Evolutionary conservation across 92 coral and sea anemone species (phyloP).

Genomic region (Zoanthus sociatus): DNA sequence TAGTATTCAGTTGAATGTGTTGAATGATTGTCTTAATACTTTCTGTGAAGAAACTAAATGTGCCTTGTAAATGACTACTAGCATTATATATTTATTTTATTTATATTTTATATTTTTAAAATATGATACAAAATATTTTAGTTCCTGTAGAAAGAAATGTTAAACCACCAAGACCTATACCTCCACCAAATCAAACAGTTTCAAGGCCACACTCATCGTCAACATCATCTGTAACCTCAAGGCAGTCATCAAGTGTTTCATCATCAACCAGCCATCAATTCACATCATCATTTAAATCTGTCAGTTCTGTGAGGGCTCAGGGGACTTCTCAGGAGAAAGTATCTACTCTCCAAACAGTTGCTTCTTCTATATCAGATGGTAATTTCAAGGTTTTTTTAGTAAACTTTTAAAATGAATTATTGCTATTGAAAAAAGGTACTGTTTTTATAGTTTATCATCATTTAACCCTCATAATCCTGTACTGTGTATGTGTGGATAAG

Average conservation of each 20-base stretch:
- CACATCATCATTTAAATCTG: conserved; percentile 2
- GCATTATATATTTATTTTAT: neutral
- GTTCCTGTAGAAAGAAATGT: neutral
- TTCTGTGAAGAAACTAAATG: neutral
- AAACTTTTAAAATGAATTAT: neutral
- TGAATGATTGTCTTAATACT: no score
- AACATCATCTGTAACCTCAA: conserved; percentile 6
- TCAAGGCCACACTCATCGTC: neutral
- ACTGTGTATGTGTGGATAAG: no score
- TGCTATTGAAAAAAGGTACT: neutral
- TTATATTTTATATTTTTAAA: neutral
- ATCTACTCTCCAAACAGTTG: conserved; percentile 18
- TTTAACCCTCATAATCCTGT: no score
- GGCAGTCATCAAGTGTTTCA: conserved; percentile 13
- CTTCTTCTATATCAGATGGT: conserved; percentile 44
- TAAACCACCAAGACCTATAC: conserved; percentile 12
- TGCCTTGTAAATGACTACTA: neutral
- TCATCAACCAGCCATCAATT: conserved; percentile 15
- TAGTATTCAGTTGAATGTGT: no score
- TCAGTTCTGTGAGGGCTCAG: neutral
- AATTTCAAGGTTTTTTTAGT: neutral
- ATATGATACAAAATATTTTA: neutral
- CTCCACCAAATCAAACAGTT: neutral
- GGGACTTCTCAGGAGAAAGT: neutral
- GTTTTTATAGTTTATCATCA: neutral